Percentiles rank a stretch among this genome's conserved stretches.
These are phyloP conservation scores for Caenorhabditis uteleia DNA, from an alignment of 2,888 invertebrate species.

Conservation along the genomic window DNA sequence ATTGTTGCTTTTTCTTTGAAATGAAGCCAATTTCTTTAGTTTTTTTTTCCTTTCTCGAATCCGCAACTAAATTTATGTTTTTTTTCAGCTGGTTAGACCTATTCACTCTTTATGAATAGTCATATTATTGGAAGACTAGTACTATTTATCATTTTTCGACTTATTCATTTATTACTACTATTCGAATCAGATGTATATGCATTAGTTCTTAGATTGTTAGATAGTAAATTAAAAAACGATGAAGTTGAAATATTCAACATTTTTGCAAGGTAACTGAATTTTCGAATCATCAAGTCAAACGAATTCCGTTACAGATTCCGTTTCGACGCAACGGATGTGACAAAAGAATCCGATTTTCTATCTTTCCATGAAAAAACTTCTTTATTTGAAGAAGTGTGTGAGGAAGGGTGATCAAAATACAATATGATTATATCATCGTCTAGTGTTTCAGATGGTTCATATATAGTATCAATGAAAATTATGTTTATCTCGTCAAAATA, in stretches of 20 bases:
- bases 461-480: constrained; percentile 37
- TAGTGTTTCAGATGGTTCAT: constrained; percentile 46
- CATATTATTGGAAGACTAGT: constrained; percentile 10
- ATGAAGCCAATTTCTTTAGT: not conserved
- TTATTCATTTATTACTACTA: constrained; percentile 18
- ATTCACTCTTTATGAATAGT: too few species aligned
- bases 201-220: constrained; percentile 19
- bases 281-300: not conserved
- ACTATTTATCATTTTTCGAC: constrained; percentile 24
- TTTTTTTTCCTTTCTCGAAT: not conserved
- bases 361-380: constrained; percentile 19
- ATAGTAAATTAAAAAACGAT: constrained; percentile 7
- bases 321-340: constrained; percentile 22
- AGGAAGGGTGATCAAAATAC: constrained; percentile 17
- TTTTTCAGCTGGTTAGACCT: too few species aligned
- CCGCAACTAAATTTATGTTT: too few species aligned
- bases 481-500: constrained; percentile 35
- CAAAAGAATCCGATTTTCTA: constrained; percentile 19
- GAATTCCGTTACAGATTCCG: constrained; percentile 11
- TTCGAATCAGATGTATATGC: constrained; percentile 37
- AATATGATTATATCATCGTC: not conserved
- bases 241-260: constrained; percentile 39
- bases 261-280: constrained; percentile 33
- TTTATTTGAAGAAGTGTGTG: constrained; percentile 30
- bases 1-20: too few species aligned